These are phyloP conservation scores for Zaprionus vittiger DNA, from an alignment of 1,140 invertebrate genomes.

Conservation along the genomic window DNA sequence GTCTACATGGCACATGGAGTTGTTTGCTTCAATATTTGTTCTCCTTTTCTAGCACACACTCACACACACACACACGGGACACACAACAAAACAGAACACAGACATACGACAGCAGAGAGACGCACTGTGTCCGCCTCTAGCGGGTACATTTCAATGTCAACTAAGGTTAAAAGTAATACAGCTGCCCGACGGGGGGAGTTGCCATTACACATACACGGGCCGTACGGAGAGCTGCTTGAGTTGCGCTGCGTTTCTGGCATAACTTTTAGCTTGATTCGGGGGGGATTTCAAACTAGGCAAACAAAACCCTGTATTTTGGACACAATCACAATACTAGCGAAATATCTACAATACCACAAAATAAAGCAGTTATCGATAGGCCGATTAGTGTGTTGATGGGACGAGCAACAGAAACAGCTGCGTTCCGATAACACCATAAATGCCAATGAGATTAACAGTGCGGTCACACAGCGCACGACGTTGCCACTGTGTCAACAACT, in stretches of 20 bases:
- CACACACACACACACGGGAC: slow-evolving; percentile 41
- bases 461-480: background rate
- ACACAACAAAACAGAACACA: slow-evolving; percentile 10
- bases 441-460: background rate
- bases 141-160: slow-evolving; percentile 83
- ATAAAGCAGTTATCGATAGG: slow-evolving; percentile 50
- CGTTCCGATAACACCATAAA: slow-evolving; percentile 5
- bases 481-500: slow-evolving; percentile 7
- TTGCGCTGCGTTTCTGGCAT: slow-evolving; percentile 53
- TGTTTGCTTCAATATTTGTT: slow-evolving; percentile 8
- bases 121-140: slow-evolving; percentile 65
- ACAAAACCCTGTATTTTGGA: slow-evolving; percentile 74
- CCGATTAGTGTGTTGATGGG: slow-evolving; percentile 19
- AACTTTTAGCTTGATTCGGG: slow-evolving; percentile 46
- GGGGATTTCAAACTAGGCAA: slow-evolving; percentile 53
- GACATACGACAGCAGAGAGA: slow-evolving; percentile 30
- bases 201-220: slow-evolving; percentile 58
- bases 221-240: slow-evolving; percentile 53
- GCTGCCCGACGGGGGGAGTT: slow-evolving; percentile 56
- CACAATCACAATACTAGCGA: slow-evolving; percentile 72
- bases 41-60: slow-evolving; percentile 49
- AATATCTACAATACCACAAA: slow-evolving; percentile 49
- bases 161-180: slow-evolving; percentile 81
- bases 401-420: slow-evolving; percentile 10
- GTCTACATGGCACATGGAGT: slow-evolving; percentile 18